These are phyloP conservation scores for Caretta caretta DNA, from an alignment of 2,113 vertebrate genomes.

Conservation along the genomic window DNA sequence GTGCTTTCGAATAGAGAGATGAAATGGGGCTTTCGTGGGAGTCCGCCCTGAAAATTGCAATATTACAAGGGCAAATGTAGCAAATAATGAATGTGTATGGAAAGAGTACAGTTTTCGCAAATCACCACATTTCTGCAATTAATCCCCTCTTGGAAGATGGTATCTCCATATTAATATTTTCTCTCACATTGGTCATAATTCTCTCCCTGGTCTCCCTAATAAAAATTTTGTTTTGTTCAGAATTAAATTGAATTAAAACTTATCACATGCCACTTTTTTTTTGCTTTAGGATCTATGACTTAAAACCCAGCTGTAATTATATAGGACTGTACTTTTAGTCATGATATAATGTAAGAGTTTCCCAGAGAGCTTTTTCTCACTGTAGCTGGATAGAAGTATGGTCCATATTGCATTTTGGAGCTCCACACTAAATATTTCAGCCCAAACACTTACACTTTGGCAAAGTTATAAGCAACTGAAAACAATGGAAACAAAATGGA, in stretches of 20 bases:
- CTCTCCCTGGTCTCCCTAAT: not conserved
- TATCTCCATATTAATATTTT: not conserved
- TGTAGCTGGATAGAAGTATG: not conserved
- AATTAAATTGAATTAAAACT: not conserved
- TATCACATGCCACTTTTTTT: not conserved
- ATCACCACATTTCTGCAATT: not conserved
- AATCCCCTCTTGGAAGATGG: not conserved
- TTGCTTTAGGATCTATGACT: not conserved
- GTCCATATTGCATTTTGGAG: not conserved
- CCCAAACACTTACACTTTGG: not conserved
- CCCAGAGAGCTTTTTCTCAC: not conserved
- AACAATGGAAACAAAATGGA: not conserved
- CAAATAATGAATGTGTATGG: not conserved
- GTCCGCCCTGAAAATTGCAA: not conserved
- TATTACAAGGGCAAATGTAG: rapidly evolving
- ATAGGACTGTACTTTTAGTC: not conserved
- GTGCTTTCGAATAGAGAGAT: rapidly evolving
- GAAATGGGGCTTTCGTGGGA: not conserved
- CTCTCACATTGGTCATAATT: not conserved
- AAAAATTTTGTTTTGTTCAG: not conserved
- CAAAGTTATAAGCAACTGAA: not conserved
- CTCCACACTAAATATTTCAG: rapidly evolving
- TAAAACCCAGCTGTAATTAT: not conserved
- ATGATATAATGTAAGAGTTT: not conserved
- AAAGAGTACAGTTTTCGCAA: not conserved